Evolutionary conservation across 2,113 vertebrate species (phyloP).

Genomic region (Dicaeum eximium): DNA sequence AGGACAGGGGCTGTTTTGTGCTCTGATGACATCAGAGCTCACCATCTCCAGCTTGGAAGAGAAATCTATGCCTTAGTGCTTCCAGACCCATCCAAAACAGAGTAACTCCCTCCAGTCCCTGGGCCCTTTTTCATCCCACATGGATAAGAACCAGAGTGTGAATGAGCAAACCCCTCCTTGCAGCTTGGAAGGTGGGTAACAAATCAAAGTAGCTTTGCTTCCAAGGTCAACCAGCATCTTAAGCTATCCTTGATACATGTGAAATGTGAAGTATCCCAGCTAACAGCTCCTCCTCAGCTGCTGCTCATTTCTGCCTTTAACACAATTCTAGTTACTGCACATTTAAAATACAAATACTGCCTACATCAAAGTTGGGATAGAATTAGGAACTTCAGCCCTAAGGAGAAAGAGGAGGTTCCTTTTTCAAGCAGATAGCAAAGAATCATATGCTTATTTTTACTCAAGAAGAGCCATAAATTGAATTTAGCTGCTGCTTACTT

Average conservation of each 20-base stretch:
- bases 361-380: neutral
- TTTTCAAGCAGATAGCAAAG: neutral
- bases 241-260: neutral
- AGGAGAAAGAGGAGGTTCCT: neutral
- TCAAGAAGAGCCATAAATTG: neutral
- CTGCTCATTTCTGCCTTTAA: neutral
- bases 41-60: neutral
- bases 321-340: neutral
- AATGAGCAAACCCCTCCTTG: neutral
- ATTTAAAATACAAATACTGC: neutral
- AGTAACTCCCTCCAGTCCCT: neutral
- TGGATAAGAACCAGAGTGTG: neutral
- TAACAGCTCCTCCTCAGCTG: neutral
- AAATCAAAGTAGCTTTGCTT: neutral
- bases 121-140: neutral
- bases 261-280: neutral
- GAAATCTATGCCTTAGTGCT: neutral
- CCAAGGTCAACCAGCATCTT: neutral
- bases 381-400: neutral
- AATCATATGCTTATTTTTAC: neutral
- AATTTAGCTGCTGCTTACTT: neutral
- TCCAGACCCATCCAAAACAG: neutral
- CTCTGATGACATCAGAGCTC: neutral
- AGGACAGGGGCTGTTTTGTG: neutral
- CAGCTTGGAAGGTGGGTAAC: neutral